A percentile compares a stretch with the other conserved stretches of the same genome.
Evolutionary conservation across 2,888 invertebrate genomes (phyloP).

Genomic region (Sarcophaga variegata): DNA sequence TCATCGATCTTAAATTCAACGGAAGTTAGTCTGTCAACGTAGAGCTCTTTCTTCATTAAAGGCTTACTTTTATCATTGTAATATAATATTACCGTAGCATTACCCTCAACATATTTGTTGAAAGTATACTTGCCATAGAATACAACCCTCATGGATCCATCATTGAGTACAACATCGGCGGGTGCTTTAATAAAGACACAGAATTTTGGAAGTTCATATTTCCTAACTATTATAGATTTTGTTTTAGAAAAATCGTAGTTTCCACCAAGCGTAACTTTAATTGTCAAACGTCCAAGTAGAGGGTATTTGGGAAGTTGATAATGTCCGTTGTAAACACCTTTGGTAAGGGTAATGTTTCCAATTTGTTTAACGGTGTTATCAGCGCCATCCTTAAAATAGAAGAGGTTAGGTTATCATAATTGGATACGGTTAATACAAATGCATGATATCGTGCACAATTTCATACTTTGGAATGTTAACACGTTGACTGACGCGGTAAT

Average conservation of each 20-base stretch:
- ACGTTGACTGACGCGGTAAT: too few species aligned
- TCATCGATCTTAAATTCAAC: conserved; percentile 82
- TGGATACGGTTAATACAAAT: too few species aligned
- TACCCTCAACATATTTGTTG: conserved; percentile 93
- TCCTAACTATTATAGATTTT: conserved; percentile 75
- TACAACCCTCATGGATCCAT: background rate
- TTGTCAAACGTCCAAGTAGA: conserved; percentile 92
- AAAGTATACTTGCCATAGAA: conserved; percentile 87
- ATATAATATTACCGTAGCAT: conserved; percentile 82
- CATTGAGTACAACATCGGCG: conserved; percentile 89
- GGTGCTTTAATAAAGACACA: conserved; percentile 90
- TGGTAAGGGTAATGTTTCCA: conserved; percentile 85
- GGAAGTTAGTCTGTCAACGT: conserved; percentile 95
- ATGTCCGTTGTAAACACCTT: conserved; percentile 90
- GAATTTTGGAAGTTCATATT: background rate
- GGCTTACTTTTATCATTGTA: background rate
- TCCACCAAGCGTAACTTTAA: conserved; percentile 86
- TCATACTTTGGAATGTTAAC: too few species aligned
- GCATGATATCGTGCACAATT: too few species aligned
- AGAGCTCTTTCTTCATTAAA: conserved; percentile 85
- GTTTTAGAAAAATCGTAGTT: conserved; percentile 85
- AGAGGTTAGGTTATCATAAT: too few species aligned
- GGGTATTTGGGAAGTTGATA: conserved; percentile 90
- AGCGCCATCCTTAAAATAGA: conserved; percentile 85
- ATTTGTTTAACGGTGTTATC: conserved; percentile 93